These are phyloP conservation scores for Cephus pygmeus DNA, from an alignment of 2,888 invertebrate species.

Conservation along the genomic window DNA sequence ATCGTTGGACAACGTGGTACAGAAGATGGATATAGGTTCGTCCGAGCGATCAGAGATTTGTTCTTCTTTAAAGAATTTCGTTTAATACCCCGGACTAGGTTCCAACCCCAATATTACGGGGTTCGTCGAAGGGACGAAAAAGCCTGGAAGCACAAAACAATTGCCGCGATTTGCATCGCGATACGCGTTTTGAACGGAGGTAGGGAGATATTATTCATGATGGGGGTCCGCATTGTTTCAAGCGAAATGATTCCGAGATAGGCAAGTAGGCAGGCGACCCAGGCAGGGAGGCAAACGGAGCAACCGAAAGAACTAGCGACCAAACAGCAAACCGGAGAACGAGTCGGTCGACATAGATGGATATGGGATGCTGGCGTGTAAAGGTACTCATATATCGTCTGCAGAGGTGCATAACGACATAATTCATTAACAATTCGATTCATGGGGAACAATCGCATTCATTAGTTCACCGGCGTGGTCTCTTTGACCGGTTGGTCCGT, in stretches of 20 bases:
- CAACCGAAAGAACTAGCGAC: not conserved
- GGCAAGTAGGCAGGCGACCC: conserved; percentile 18
- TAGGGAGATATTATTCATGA: conserved; percentile 42
- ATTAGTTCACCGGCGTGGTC: conserved; percentile 48
- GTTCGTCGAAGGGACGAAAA: not conserved
- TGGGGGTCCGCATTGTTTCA: conserved; percentile 38
- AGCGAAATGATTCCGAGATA: conserved; percentile 31
- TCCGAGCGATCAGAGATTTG: not conserved
- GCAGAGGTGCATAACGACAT: conserved; percentile 44
- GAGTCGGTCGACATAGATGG: conserved; percentile 33
- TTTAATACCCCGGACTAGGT: not conserved
- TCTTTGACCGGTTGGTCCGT: conserved; percentile 33
- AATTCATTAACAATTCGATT: conserved; percentile 63
- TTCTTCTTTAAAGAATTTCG: not conserved
- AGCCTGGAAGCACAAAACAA: conserved; percentile 8
- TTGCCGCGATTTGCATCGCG: conserved; percentile 2
- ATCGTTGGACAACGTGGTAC: too few species aligned
- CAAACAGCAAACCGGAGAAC: conserved; percentile 25
- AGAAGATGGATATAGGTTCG: not conserved
- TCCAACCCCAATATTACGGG: not conserved
- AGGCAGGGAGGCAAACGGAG: conserved; percentile 17
- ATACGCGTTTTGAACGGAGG: not conserved
- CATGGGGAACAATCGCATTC: conserved; percentile 60
- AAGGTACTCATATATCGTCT: conserved; percentile 14
- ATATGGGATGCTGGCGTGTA: conserved; percentile 27